Evolutionary conservation across 2,888 invertebrate species (phyloP).

Genomic region (Thalpophila matura): DNA sequence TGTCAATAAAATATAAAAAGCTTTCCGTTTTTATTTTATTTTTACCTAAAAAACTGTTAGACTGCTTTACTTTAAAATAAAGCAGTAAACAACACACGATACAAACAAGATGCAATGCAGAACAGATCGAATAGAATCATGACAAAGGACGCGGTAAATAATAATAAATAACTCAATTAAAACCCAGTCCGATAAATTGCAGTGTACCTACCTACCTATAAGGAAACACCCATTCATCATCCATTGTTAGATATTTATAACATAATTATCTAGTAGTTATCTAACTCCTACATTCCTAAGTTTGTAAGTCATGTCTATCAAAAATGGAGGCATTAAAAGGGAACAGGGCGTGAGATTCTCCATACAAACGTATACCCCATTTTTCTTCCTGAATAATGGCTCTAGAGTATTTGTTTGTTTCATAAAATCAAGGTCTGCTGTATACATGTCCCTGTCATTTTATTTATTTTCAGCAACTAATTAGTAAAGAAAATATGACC

Average conservation of each 20-base stretch:
- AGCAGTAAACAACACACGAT: neutral
- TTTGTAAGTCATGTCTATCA: slow-evolving; percentile 19
- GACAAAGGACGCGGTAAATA: slow-evolving; percentile 17
- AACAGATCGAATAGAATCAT: slow-evolving; percentile 3
- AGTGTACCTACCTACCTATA: too few species aligned
- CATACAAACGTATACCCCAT: too few species aligned
- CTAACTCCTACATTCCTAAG: slow-evolving; percentile 7
- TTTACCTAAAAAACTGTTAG: slow-evolving; percentile 18
- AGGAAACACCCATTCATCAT: slow-evolving; percentile 21
- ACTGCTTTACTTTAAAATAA: neutral
- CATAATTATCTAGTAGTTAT: slow-evolving; percentile 14
- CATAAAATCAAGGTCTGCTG: too few species aligned
- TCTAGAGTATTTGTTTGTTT: too few species aligned
- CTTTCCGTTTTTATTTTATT: slow-evolving; percentile 69
- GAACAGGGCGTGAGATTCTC: too few species aligned
- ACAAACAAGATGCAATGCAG: neutral
- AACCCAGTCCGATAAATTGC: slow-evolving; percentile 6
- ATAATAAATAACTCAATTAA: slow-evolving; percentile 13
- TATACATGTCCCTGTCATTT: too few species aligned
- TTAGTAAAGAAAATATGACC: too few species aligned
- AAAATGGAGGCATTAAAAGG: too few species aligned
- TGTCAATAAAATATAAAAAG: slow-evolving; percentile 88
- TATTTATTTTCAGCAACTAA: too few species aligned
- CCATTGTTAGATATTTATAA: slow-evolving; percentile 29
- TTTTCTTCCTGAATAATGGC: too few species aligned